phyloP scores from a whole-genome alignment of 2,797 vertebrate genomes.

The Artibeus lituratus region DNA sequence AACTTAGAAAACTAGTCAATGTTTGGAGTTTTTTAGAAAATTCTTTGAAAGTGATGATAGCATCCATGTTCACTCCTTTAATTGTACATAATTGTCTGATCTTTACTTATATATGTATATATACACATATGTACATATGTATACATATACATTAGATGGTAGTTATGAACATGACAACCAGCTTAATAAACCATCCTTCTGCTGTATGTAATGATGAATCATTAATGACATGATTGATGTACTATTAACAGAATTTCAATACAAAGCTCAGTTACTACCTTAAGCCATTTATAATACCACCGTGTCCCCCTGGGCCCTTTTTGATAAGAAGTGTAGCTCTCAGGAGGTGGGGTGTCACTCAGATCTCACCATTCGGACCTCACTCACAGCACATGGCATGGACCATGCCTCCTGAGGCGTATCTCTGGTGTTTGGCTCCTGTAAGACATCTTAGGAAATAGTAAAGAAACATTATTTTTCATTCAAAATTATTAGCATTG shows the following conservation, averaged over 20 bases:
- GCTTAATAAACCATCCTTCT: not conserved
- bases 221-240: not conserved
- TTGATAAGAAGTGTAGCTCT: not conserved
- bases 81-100: not conserved
- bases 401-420: not conserved
- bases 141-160: not conserved
- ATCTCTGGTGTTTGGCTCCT: not conserved
- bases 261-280: not conserved
- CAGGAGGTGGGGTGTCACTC: not conserved
- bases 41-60: not conserved
- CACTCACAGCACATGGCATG: rapidly evolving
- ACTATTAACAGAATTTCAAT: not conserved
- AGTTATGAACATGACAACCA: not conserved
- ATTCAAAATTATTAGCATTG: not conserved
- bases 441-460: not conserved
- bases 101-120: not conserved
- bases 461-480: not conserved
- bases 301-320: not conserved
- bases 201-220: not conserved
- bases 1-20: not conserved
- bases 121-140: too few species aligned
- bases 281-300: not conserved
- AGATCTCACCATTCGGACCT: not conserved
- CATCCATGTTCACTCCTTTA: not conserved
- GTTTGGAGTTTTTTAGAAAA: not conserved